Base-by-base conservation (phyloP, 2,113 vertebrate genomes). In the Thalassoma bifasciatum region DNA sequence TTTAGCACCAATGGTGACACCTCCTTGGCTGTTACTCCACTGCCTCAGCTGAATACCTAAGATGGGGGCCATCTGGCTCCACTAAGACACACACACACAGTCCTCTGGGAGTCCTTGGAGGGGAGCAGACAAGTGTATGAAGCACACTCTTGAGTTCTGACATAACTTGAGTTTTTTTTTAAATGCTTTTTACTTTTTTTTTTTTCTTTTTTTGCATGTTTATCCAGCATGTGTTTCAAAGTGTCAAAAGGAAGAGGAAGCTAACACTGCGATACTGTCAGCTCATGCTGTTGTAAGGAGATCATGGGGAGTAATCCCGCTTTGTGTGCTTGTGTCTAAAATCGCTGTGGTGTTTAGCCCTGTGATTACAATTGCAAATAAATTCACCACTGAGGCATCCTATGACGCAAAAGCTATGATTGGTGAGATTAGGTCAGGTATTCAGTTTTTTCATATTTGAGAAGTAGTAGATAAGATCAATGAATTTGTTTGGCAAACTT, bases 81-180 rank as follows among this genome's bases (percentile, higher is more conserved):
- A 53, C 69, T 69, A 71, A 81, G 79, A 85, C 67, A 75, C 61
- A 75, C 58, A 73, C 81, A 75, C 74, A 60, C 79, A 82, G 85
- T 88, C 85, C 86, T 89, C 76, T 81, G 76, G 70, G 86, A 87
- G 89, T 90, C 85, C 89, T 89, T 87, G 85, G 80, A 72, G 56
- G 78, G 82, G 79, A 72, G 57, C 70, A 6, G 71, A 75, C 81
- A 88, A 77, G 69, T 19, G 3, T 65, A 81, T 66, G 58, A 85
- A 81, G 66, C 65, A 53, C 54, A 56, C 82, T 89, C 83, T 83
- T 61, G 82, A 86, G 79, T 84, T 84, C 54, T 77, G 76, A 84
- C 78, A 79, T 72, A 83, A 75, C 67, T 79, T 75, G 47, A 6
- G 30, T 3, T 30, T 30, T 30, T 30, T 30, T 30, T 67, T 59